Percentiles rank a stretch among this genome's conserved stretches.
Conservation (phyloP, 1,140 invertebrate genomes). For the Gryllus bimaculatus region DNA sequence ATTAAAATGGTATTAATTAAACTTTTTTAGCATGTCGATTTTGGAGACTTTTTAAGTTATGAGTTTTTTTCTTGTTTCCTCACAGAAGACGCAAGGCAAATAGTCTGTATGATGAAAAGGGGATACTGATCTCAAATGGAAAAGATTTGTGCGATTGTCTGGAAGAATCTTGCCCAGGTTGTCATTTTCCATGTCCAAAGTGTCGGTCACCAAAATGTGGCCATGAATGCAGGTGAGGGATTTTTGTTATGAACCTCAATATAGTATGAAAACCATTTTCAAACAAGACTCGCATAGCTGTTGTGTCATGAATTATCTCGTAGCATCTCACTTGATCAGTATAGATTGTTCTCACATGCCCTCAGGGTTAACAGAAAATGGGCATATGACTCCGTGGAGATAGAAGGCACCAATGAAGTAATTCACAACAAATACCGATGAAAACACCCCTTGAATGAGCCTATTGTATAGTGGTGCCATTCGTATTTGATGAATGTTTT, state of each 20-base stretch:
- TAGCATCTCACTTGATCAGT: no score
- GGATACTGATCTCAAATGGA: constrained; percentile 39
- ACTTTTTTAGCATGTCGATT: background rate
- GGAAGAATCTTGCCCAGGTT: constrained; percentile 56
- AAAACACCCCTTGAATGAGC: background rate
- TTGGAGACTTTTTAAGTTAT: background rate
- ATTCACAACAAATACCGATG: constrained; percentile 7
- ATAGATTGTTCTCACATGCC: no score
- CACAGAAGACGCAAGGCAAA: constrained; percentile 27
- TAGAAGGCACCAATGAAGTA: constrained; percentile 10
- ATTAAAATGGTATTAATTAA: background rate
- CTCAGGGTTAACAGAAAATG: constrained; percentile 11
- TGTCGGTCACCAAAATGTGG: constrained; percentile 55
- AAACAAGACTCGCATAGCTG: no score
- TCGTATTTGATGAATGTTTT: no score
- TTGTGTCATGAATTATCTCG: no score
- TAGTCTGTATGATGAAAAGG: constrained; percentile 34
- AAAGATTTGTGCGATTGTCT: constrained; percentile 72
- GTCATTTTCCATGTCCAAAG: constrained; percentile 68
- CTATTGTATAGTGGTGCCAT: no score
- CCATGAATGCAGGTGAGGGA: constrained; percentile 45
- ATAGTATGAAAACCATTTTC: no score
- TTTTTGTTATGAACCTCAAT: background rate
- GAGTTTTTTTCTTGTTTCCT: constrained; percentile 9
- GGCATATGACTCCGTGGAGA: constrained; percentile 12